Percentiles rank a stretch among this genome's conserved stretches.
These are phyloP conservation scores for Euphysa ruthae DNA, from an alignment of 30 jellyfish, hydroid and myxozoan genomes.

Conservation along the genomic window DNA sequence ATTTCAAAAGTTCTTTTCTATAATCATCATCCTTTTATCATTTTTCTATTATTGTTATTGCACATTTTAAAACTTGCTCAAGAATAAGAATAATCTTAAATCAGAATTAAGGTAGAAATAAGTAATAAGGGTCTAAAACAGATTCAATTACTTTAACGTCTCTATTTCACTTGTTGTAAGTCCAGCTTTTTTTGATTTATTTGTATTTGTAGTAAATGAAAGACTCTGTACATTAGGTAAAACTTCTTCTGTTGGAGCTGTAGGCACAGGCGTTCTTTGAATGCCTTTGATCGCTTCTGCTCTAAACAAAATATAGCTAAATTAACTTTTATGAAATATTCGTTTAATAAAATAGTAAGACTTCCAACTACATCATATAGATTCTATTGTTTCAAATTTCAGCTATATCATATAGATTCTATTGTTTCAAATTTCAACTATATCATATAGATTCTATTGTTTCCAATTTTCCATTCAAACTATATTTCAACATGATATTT, in stretches of 20 bases:
- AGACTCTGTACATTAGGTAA: background rate
- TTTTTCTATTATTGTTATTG: too few relatives aligned
- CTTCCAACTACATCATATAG: background rate
- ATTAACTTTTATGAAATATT: background rate
- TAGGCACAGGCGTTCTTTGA: background rate
- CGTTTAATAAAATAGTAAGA: background rate
- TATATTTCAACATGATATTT: too few relatives aligned
- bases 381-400: too few relatives aligned
- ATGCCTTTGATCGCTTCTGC: conserved; percentile 59
- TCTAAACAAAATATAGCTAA: conserved; percentile 37
- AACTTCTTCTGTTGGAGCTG: background rate
- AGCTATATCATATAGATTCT: too few relatives aligned
- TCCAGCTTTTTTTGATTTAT: background rate
- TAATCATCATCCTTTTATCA: too few relatives aligned
- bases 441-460: too few relatives aligned
- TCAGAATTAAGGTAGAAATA: too few relatives aligned
- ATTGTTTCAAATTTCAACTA: too few relatives aligned
- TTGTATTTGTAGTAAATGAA: background rate
- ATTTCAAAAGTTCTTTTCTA: too few relatives aligned
- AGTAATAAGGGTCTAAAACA: background rate
- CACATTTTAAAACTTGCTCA: too few relatives aligned
- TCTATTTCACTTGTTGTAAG: conserved; percentile 10
- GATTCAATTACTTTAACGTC: conserved; percentile 10
- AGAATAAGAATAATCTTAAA: too few relatives aligned
- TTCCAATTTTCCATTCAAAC: too few relatives aligned